These are phyloP conservation scores for Glaucopsyche alexis DNA, from an alignment of 2,888 invertebrate genomes.

Conservation along the genomic window DNA sequence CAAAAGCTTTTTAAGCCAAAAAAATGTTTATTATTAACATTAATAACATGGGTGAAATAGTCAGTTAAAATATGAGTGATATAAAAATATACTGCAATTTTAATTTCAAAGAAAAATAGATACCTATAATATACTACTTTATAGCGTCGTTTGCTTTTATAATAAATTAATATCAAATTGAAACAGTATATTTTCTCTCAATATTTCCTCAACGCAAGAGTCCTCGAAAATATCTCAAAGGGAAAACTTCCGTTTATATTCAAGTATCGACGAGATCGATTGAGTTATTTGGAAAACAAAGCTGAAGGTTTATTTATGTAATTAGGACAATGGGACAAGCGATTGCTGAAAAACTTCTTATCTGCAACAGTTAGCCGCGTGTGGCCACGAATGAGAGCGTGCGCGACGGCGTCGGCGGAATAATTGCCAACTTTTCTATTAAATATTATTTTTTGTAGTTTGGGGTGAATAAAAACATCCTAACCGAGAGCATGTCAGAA, in stretches of 20 bases:
- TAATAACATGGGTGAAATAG: too few species aligned
- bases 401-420: not conserved
- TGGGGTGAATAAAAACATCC: too few species aligned
- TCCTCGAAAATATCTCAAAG: not conserved
- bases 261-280: constrained; percentile 10
- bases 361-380: constrained; percentile 37
- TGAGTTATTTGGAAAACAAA: constrained; percentile 35
- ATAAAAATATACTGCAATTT: not conserved
- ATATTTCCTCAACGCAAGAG: not conserved
- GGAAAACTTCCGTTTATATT: constrained; percentile 8
- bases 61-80: not conserved
- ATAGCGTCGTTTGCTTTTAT: not conserved
- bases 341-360: constrained; percentile 39
- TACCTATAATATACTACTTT: not conserved
- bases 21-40: too few species aligned
- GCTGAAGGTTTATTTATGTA: constrained; percentile 41
- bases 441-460: too few species aligned
- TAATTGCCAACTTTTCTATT: too few species aligned
- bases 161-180: not conserved
- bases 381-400: not conserved
- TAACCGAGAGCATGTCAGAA: too few species aligned
- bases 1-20: too few species aligned
- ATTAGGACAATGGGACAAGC: constrained; percentile 41
- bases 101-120: not conserved
- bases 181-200: constrained; percentile 9